phyloP scores from a whole-genome alignment of 2,888 invertebrate genomes.

The Strigamia maritima region DNA sequence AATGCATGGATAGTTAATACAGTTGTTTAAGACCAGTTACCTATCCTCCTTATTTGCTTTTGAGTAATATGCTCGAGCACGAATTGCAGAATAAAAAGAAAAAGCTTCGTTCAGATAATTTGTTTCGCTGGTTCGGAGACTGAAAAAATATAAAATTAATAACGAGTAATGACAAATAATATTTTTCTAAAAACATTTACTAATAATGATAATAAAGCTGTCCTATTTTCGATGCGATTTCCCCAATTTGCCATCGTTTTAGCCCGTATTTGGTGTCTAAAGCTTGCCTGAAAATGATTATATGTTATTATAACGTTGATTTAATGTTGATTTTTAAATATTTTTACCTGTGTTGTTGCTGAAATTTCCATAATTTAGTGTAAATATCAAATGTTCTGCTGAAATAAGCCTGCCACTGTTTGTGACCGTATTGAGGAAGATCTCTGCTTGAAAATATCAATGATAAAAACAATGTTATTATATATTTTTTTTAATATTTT shows the following conservation, averaged over 20 bases:
- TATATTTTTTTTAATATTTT: not conserved
- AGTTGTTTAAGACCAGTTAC: constrained; percentile 48
- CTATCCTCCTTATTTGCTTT: constrained; percentile 89
- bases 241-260: constrained; percentile 97
- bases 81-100: constrained; percentile 92
- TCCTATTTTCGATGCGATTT: constrained; percentile 97
- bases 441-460: constrained; percentile 63
- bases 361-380: constrained; percentile 96
- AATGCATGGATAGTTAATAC: not conserved
- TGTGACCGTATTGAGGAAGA: constrained; percentile 93
- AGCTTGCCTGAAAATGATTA: constrained; percentile 59
- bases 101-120: constrained; percentile 94
- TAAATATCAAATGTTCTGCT: constrained; percentile 95
- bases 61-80: constrained; percentile 90
- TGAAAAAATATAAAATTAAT: constrained; percentile 54
- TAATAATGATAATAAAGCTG: constrained; percentile 98
- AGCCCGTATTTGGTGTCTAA: constrained; percentile 90
- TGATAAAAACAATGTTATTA: not conserved
- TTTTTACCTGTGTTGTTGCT: constrained; percentile 82
- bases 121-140: constrained; percentile 91
- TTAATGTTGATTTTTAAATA: too few relatives aligned
- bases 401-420: constrained; percentile 97
- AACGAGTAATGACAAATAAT: not conserved
- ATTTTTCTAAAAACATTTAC: constrained; percentile 60
- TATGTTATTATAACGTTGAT: not conserved